phyloP scores from a whole-genome alignment of 2,888 invertebrate species.

The Kryphioiulus occultus region DNA sequence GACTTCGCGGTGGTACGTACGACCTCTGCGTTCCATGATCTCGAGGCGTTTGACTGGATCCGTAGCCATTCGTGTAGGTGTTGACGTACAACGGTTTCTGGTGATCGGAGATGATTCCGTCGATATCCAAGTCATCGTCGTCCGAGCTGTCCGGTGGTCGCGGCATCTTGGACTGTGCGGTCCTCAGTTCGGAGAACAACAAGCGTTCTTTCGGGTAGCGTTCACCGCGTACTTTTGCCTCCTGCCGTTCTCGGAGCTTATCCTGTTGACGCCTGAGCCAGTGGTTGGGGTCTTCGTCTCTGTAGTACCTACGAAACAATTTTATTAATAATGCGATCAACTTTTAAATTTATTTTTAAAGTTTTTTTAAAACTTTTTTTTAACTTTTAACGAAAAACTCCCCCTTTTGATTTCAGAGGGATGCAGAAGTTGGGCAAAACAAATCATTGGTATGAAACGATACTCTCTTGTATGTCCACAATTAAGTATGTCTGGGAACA shows the following conservation, averaged over 20 bases:
- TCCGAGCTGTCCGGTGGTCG: constrained; percentile 60
- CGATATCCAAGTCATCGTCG: constrained; percentile 65
- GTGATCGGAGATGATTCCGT: constrained; percentile 52
- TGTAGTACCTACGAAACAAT: neutral
- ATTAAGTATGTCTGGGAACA: no score
- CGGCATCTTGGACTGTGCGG: constrained; percentile 63
- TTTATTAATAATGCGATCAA: neutral
- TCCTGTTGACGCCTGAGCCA: constrained; percentile 86
- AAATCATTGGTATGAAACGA: no score
- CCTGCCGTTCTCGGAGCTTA: constrained; percentile 78
- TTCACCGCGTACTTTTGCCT: constrained; percentile 76
- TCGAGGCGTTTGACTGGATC: constrained; percentile 50
- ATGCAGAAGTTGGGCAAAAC: no score
- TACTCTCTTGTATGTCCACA: no score
- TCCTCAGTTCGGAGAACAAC: constrained; percentile 69
- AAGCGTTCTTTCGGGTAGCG: constrained; percentile 74
- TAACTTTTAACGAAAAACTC: no score
- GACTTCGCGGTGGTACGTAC: constrained; percentile 9
- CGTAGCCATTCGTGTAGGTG: constrained; percentile 61
- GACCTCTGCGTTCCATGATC: neutral
- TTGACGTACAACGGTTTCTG: constrained; percentile 75
- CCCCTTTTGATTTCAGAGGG: no score
- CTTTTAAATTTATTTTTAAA: neutral
- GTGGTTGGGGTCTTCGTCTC: constrained; percentile 61
- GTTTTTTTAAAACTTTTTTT: no score